These are phyloP conservation scores for Plusia festucae DNA, from an alignment of 2,888 invertebrate genomes.

Conservation along the genomic window DNA sequence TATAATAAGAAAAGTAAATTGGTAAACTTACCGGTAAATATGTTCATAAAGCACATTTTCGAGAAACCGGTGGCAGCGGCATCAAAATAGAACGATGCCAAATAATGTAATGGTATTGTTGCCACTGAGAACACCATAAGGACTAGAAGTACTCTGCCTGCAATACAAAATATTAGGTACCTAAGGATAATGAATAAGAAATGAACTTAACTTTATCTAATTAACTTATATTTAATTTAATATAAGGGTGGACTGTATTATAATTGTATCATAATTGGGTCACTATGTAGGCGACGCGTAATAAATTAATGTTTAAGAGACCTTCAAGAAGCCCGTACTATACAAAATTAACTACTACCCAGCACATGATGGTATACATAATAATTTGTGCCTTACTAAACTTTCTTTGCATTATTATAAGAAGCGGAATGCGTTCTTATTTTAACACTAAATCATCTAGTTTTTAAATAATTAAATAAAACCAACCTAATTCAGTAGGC, in stretches of 20 bases:
- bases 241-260: no score
- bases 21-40: slow-evolving; percentile 85
- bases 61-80: slow-evolving; percentile 94
- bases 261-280: no score
- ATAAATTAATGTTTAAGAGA: no score
- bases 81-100: slow-evolving; percentile 92
- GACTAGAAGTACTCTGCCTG: slow-evolving; percentile 90
- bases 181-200: background rate
- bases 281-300: no score
- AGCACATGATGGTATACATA: no score
- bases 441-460: no score
- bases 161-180: slow-evolving; percentile 48
- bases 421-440: no score
- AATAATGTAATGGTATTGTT: slow-evolving; percentile 93
- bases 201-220: no score
- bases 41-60: slow-evolving; percentile 92
- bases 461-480: background rate
- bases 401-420: no score
- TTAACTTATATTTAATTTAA: no score
- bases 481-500: slow-evolving; percentile 86
- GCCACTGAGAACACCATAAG: slow-evolving; percentile 92
- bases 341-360: no score
- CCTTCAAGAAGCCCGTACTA: background rate
- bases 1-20: background rate
- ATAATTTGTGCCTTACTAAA: no score